Conservation (phyloP, 2,888 invertebrate genomes). For the Xanthorhoe spadicearia region DNA sequence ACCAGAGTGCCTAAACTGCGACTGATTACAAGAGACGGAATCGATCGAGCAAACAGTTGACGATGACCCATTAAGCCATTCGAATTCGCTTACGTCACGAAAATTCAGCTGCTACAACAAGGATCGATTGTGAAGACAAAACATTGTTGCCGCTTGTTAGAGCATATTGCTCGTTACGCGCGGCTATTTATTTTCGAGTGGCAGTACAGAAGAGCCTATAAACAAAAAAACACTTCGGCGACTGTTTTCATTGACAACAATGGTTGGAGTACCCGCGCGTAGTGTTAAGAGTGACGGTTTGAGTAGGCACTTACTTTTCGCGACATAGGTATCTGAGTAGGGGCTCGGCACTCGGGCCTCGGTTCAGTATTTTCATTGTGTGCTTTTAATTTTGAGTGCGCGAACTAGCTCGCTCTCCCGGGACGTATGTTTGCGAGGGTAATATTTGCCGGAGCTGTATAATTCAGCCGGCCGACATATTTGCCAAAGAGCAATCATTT, state of each 20-base stretch:
- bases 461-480: slow-evolving; percentile 86
- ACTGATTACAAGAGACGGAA: slow-evolving; percentile 41
- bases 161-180: slow-evolving; percentile 78
- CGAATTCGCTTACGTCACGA: slow-evolving; percentile 50
- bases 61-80: slow-evolving; percentile 47
- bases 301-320: slow-evolving; percentile 81
- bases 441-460: slow-evolving; percentile 87
- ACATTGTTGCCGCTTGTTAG: slow-evolving; percentile 79
- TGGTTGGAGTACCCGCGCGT: slow-evolving; percentile 66
- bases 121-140: slow-evolving; percentile 73
- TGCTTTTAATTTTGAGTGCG: slow-evolving; percentile 88
- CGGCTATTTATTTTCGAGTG: slow-evolving; percentile 82
- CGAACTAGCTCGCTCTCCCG: slow-evolving; percentile 86
- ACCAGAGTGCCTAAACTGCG: slow-evolving; percentile 37
- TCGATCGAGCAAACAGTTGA: slow-evolving; percentile 40
- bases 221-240: slow-evolving; percentile 83
- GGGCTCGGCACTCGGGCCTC: slow-evolving; percentile 55
- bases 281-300: slow-evolving; percentile 78
- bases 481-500: slow-evolving; percentile 87
- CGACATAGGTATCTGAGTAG: slow-evolving; percentile 80
- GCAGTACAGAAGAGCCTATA: slow-evolving; percentile 82
- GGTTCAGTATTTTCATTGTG: slow-evolving; percentile 86
- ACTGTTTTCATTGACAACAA: slow-evolving; percentile 84
- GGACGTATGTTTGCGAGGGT: slow-evolving; percentile 85
- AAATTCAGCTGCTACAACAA: slow-evolving; percentile 59